Evolutionary conservation across 2,797 vertebrate genomes (phyloP), one percentile per base, ranked within the genome.

Genomic region (Hoplostethus atlanticus): DNA sequence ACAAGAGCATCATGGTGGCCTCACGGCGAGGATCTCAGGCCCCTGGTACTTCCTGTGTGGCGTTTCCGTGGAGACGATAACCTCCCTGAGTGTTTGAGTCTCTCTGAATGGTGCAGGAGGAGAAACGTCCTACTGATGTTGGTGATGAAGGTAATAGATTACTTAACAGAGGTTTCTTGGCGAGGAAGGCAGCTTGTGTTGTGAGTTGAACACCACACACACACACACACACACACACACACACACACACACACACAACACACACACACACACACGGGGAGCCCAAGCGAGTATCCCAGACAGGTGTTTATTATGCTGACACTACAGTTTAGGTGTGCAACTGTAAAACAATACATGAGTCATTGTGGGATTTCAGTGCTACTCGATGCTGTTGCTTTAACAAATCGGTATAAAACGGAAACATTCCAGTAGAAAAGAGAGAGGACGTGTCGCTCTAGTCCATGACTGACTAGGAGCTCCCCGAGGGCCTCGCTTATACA

Each of bases 331-430:
- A 87, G 69, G 30, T 84, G 79, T 84, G 77, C 71, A 83, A 71
- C 83, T 86, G 86, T 80, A 81, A 83, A 86, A 86, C 86, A 87
- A 91, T 85, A 86, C 84, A 91, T 78, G 76, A 88, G 85, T 86
- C 89, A 79, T 73, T 44, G 80, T 64, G 76, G 73, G 73, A 84
- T 58, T 64, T 76, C 71, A 78, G 78, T 81, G 83, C 81, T 70
- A 81, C 84, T 77, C 68, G 54, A 54, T 1, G 72, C 51, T 64
- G 16, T 42, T 13, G 68, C 57, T 69, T 77, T 68, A 78, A 79
- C 63, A 76, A 73, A 77, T 77, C 66, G 61, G 84, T 79, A 87
- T 69, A 87, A 90, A 87, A 63, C 63, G 42, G 82, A 17, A 64
- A 90, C 87, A 92, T 91, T 92, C 90, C 81, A 73, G 76, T 72